phyloP scores from a whole-genome alignment of 2,113 vertebrate genomes.

The Alosa alosa region DNA sequence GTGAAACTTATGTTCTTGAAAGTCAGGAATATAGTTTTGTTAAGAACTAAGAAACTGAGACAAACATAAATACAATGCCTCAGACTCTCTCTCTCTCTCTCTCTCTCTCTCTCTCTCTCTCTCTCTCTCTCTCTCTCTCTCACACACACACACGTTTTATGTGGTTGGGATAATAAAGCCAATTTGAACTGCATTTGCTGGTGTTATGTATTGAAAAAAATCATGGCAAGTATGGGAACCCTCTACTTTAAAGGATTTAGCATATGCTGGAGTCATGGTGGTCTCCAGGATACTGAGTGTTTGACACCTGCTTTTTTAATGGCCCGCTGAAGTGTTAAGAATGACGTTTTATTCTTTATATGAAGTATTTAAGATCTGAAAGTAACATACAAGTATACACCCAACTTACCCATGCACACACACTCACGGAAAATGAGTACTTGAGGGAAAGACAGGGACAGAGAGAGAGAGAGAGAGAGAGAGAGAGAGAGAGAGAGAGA shows the following conservation, averaged over 20 bases:
- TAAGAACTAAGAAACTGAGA: neutral
- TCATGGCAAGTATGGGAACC: constrained; percentile 25
- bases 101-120: no score
- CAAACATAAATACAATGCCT: no score
- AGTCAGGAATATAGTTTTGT: neutral
- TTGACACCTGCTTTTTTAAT: constrained; percentile 54
- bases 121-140: no score
- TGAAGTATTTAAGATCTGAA: constrained; percentile 35
- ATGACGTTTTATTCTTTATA: constrained; percentile 40
- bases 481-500: neutral
- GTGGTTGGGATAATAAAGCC: constrained; percentile 18
- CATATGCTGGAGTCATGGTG: constrained; percentile 47
- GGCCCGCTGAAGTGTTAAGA: constrained; percentile 50
- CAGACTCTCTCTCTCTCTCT: no score
- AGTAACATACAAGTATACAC: neutral
- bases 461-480: neutral
- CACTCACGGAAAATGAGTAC: neutral
- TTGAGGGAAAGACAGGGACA: neutral
- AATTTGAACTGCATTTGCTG: constrained; percentile 23
- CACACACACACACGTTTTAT: constrained; percentile 18
- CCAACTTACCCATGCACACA: neutral
- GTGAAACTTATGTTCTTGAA: neutral
- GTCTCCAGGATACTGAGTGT: constrained; percentile 44
- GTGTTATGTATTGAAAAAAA: constrained; percentile 33
- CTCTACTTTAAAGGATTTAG: constrained; percentile 33